Evolutionary conservation across 92 coral and sea anemone species (phyloP), one percentile per base, ranked within the genome.

Genomic region (Phenganax marumi): DNA sequence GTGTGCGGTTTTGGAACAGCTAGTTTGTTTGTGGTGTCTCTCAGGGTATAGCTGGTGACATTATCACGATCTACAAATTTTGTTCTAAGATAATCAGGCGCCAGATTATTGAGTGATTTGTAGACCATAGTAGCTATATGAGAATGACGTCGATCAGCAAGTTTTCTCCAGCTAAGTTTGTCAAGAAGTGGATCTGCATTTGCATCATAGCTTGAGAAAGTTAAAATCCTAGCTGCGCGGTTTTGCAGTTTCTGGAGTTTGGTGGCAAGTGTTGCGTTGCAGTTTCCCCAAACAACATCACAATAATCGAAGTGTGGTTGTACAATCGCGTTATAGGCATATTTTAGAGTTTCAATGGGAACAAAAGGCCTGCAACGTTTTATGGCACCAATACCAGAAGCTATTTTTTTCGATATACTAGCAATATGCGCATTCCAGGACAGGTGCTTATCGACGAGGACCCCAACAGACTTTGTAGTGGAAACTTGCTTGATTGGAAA

Each of bases 11-110:
- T 63, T 39, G 84, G 70, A 70, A 78, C 79, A 64, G 56, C 73
- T 51, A 79, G 85, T 79, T 79, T 76, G 70, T 75, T 68, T 75
- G 68, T 72, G 68, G 87, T 84, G 78, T 87, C 87, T 83, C 90
- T 85, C 77, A 85, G 65, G 47, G 77, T 79, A 61, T 80, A 87
- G 19, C 54, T 83, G 51, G 84, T 8, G 47, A 58, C 82, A 73
- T 82, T 63, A 39, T 39, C 26, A 63, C 75, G 75, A n/a, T 69
- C 8, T 10, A 24, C 19, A 25, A 69, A 69, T 10, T 24, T 8
- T n/a, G 75, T n/a, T 12, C 19, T 10, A n/a, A 69, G 33, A 25
- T 69, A 69, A 69, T 69, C 75, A 7, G 75, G 75, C 26, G 48
- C 52, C 43, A 33, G 43, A 33, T 33, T 33, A 33, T 33, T 33